These are phyloP conservation scores for Campoplex capitator DNA, from an alignment of 2,888 invertebrate species.

Conservation along the genomic window DNA sequence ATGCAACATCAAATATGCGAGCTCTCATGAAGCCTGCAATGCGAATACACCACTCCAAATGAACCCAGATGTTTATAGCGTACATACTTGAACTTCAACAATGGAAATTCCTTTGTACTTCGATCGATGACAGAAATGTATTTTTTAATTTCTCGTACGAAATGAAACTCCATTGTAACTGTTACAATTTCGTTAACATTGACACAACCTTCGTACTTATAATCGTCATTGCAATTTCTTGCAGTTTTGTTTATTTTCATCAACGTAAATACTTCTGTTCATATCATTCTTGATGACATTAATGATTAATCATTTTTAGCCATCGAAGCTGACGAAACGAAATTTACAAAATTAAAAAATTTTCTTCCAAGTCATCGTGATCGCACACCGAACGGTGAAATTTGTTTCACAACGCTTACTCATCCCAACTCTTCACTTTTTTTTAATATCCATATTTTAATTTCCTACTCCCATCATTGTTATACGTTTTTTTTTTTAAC, in stretches of 20 bases:
- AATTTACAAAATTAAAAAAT: neutral
- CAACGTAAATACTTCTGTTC: too few species aligned
- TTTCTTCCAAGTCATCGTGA: too few species aligned
- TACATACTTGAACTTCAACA: neutral
- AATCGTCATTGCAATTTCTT: too few species aligned
- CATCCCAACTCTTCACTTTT: neutral
- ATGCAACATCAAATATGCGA: constrained; percentile 21
- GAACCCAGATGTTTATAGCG: neutral
- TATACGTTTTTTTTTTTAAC: neutral
- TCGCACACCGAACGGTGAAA: neutral
- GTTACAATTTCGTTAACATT: too few species aligned
- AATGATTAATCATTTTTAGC: neutral
- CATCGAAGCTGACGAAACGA: neutral
- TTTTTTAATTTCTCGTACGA: too few species aligned
- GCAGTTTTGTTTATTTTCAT: too few species aligned
- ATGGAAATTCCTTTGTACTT: neutral
- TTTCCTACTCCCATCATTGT: neutral
- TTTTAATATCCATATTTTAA: neutral
- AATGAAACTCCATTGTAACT: too few species aligned
- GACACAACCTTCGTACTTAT: too few species aligned
- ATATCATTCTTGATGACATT: neutral
- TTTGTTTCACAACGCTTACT: neutral
- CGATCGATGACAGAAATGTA: neutral
- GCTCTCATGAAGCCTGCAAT: constrained; percentile 11
- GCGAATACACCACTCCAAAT: neutral